Conservation (phyloP, 2,113 vertebrate species). For the Sphaerodactylus townsendi region DNA sequence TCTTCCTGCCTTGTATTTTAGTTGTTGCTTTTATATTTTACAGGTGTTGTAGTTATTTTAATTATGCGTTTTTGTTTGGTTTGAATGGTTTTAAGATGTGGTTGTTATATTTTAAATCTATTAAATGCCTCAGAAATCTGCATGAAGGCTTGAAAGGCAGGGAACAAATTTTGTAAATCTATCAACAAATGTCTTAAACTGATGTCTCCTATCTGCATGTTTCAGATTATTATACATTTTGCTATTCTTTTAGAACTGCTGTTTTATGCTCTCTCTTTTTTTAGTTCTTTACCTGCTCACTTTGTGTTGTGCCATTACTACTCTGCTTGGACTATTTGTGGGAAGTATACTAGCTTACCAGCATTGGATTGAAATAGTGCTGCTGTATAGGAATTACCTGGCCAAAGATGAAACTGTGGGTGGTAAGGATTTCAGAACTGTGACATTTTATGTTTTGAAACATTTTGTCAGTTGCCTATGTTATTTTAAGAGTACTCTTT, state of each 20-base stretch:
- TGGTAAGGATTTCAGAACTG: conserved; percentile 72
- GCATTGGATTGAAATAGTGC: conserved; percentile 82
- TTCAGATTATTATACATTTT: not conserved
- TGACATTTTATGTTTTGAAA: not conserved
- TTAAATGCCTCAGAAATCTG: not conserved
- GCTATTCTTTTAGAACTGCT: not conserved
- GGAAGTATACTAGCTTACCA: conserved; percentile 63
- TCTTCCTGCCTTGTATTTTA: too few relatives aligned
- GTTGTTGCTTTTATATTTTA: too few relatives aligned
- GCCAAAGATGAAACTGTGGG: conserved; percentile 54
- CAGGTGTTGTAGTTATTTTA: too few relatives aligned
- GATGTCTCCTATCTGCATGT: not conserved
- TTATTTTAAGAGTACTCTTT: not conserved
- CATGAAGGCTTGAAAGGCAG: not conserved
- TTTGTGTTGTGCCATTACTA: conserved; percentile 54
- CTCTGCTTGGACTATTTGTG: conserved; percentile 58
- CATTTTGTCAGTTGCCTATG: not conserved
- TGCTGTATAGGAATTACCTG: conserved; percentile 78
- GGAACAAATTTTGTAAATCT: not conserved
- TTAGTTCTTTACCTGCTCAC: conserved; percentile 59
- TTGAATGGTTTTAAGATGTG: too few relatives aligned
- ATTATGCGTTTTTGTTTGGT: too few relatives aligned
- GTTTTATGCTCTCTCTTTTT: not conserved
- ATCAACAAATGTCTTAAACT: not conserved
- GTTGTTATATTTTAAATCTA: too few relatives aligned